These are phyloP conservation scores for Aurelia coerulea DNA, from an alignment of 30 jellyfish, hydroid and myxozoan genomes.

Conservation along the genomic window DNA sequence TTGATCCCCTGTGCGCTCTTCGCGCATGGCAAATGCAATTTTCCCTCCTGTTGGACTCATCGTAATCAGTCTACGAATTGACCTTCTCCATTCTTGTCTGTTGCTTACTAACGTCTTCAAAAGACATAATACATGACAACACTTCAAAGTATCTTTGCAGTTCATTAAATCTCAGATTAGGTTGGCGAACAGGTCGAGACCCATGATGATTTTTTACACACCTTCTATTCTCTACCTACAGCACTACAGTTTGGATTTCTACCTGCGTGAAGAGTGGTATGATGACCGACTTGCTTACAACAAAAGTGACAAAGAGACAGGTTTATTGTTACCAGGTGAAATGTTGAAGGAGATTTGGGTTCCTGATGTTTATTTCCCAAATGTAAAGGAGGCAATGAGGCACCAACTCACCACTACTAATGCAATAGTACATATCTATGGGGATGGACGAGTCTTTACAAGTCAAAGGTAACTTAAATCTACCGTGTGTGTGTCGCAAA, in stretches of 20 bases:
- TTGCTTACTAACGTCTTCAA: no score
- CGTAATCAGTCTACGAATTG: no score
- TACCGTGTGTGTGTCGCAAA: no score
- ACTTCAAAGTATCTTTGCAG: no score
- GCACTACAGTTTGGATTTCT: conserved; percentile 26
- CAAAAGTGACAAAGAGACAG: background rate
- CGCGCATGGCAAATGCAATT: no score
- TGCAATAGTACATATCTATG: background rate
- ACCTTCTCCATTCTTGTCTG: no score
- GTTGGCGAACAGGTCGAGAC: no score
- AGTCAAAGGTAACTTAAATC: conserved; percentile 16
- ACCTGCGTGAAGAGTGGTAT: conserved; percentile 5
- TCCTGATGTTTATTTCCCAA: conserved; percentile 24
- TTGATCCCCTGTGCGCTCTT: no score
- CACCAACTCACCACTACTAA: background rate
- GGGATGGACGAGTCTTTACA: conserved; percentile 5
- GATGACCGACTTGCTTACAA: conserved; percentile 22
- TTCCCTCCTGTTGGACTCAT: no score
- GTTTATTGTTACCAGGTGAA: background rate
- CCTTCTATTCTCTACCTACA: background rate
- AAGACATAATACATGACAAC: no score
- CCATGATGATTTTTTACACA: no score
- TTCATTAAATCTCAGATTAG: no score
- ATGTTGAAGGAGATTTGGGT: conserved; percentile 19
- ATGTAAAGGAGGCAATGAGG: conserved; percentile 1